These are phyloP conservation scores for Tetheella fluctuosa DNA, from an alignment of 2,888 invertebrate genomes.

Conservation along the genomic window DNA sequence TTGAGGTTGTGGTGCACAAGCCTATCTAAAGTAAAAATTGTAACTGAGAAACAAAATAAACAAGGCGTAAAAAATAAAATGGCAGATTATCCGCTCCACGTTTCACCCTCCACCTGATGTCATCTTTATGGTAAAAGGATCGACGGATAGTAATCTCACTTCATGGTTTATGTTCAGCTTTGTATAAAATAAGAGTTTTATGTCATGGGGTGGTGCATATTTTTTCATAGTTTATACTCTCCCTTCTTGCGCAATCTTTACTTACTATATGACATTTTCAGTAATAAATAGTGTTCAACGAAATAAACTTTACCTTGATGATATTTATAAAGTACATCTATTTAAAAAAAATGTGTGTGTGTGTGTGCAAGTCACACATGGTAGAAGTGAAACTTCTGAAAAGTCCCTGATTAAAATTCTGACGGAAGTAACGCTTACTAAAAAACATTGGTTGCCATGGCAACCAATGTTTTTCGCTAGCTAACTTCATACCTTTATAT, in stretches of 20 bases:
- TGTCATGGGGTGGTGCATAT: background rate
- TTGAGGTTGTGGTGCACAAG: too few species aligned
- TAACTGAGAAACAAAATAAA: background rate
- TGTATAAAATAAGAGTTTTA: background rate
- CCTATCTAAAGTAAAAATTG: too few species aligned
- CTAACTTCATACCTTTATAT: too few species aligned
- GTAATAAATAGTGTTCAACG: background rate
- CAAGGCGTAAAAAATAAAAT: background rate
- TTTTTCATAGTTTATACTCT: background rate
- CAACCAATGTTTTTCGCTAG: too few species aligned
- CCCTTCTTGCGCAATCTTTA: background rate
- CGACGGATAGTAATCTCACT: background rate
- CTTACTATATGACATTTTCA: background rate
- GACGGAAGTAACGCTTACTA: too few species aligned
- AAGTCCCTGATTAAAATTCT: too few species aligned
- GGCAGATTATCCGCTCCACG: background rate
- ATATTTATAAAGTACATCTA: too few species aligned
- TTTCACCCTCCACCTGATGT: background rate
- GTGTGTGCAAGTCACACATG: too few species aligned
- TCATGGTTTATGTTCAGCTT: background rate
- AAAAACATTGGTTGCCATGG: too few species aligned
- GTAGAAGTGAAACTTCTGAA: too few species aligned
- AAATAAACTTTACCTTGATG: too few species aligned
- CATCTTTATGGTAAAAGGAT: constrained; percentile 4
- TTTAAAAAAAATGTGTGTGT: too few species aligned